Conservation (phyloP, 2,797 vertebrate species). For the Hafferia zeledoni region DNA sequence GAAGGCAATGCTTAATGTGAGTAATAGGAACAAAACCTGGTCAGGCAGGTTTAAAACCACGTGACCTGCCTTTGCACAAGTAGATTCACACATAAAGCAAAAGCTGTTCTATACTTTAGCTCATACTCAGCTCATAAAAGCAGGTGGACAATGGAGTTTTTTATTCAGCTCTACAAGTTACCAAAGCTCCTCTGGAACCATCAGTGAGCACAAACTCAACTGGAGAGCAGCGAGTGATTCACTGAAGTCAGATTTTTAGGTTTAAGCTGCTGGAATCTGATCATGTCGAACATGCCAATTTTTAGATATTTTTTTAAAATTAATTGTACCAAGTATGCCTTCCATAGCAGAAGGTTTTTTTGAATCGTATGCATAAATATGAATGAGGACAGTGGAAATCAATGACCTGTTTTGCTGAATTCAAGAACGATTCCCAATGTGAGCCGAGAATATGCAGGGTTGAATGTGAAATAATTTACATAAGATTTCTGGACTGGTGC, state of each 20-base stretch:
- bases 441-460: background rate
- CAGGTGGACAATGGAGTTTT: background rate
- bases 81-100: background rate
- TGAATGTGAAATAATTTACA: background rate
- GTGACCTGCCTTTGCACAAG: background rate
- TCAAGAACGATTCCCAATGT: background rate
- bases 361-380: background rate
- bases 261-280: background rate
- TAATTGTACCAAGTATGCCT: background rate
- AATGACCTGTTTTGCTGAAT: background rate
- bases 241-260: background rate
- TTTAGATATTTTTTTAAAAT: background rate
- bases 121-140: background rate
- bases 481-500: background rate
- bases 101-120: background rate
- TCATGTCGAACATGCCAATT: background rate
- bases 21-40: background rate
- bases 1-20: background rate
- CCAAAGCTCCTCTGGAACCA: background rate
- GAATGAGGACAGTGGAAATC: background rate
- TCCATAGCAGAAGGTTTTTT: background rate
- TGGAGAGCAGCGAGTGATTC: fast-evolving
- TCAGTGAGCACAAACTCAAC: background rate
- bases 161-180: background rate
- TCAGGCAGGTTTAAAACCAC: background rate